Conservation (phyloP, 2,888 invertebrate genomes). For the Tipula helvola region DNA sequence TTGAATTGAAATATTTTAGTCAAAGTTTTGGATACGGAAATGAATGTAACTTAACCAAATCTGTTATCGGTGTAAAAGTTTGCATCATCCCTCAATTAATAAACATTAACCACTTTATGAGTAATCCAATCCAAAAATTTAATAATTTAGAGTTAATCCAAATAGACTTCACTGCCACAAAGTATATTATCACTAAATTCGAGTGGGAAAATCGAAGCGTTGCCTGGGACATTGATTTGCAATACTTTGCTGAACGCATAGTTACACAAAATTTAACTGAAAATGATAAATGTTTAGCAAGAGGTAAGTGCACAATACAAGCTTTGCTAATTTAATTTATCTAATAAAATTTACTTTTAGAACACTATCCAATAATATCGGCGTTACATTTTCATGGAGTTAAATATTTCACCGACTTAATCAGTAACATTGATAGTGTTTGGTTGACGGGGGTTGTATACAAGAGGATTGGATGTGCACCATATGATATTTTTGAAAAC, state of each 20-base stretch:
- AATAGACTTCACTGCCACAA: not conserved
- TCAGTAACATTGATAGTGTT: not conserved
- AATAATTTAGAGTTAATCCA: not conserved
- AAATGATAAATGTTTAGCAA: not conserved
- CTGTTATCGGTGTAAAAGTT: not conserved
- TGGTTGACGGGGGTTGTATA: not conserved
- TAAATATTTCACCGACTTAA: not conserved
- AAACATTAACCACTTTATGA: not conserved
- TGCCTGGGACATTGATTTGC: not conserved
- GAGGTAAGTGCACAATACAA: not conserved
- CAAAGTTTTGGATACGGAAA: not conserved
- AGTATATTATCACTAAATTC: not conserved
- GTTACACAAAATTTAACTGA: not conserved
- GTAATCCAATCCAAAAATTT: not conserved
- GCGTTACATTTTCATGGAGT: not conserved
- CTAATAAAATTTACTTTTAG: not conserved
- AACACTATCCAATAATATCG: not conserved
- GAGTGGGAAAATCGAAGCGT: not conserved
- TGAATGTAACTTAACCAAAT: not conserved
- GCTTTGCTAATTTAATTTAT: not conserved
- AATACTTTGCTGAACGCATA: not conserved
- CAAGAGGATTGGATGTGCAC: not conserved
- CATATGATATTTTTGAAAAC: not conserved
- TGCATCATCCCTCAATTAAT: not conserved
- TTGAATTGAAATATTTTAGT: not conserved